These are phyloP conservation scores for Operophtera brumata DNA, from an alignment of 2,888 invertebrate species.

Conservation along the genomic window DNA sequence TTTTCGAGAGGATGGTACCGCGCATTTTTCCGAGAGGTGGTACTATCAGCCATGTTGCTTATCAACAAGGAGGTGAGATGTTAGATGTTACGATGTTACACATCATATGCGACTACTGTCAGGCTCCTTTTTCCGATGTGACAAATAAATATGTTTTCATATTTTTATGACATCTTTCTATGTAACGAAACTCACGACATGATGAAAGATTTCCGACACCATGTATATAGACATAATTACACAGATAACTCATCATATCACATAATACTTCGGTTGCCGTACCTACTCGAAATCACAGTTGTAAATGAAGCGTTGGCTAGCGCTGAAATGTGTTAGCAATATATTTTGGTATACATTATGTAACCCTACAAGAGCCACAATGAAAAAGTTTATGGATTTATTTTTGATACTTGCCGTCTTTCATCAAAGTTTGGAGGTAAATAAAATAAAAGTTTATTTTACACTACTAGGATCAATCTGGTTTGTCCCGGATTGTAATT, in stretches of 20 bases:
- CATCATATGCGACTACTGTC: no score
- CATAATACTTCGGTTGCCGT: slow-evolving; percentile 28
- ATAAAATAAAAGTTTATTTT: neutral
- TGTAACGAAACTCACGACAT: no score
- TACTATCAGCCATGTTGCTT: no score
- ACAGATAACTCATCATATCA: slow-evolving; percentile 27
- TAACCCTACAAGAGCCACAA: neutral
- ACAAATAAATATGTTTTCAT: neutral
- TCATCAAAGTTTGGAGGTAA: slow-evolving; percentile 20
- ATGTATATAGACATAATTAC: slow-evolving; percentile 25
- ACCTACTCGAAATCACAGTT: slow-evolving; percentile 33
- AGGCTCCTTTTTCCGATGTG: no score
- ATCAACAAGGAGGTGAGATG: no score
- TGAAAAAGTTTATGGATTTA: neutral
- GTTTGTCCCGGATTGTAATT: no score
- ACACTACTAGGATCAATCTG: no score
- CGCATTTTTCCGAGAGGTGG: no score
- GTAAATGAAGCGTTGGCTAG: slow-evolving; percentile 10
- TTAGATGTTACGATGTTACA: no score
- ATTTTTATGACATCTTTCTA: neutral
- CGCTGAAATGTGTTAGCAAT: slow-evolving; percentile 1
- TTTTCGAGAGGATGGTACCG: no score
- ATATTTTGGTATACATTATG: neutral
- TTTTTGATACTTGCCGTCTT: slow-evolving; percentile 1
- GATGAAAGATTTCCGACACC: slow-evolving; percentile 7